These are phyloP conservation scores for Callaeas wilsoni DNA, from an alignment of 2,113 vertebrate genomes.

Conservation along the genomic window DNA sequence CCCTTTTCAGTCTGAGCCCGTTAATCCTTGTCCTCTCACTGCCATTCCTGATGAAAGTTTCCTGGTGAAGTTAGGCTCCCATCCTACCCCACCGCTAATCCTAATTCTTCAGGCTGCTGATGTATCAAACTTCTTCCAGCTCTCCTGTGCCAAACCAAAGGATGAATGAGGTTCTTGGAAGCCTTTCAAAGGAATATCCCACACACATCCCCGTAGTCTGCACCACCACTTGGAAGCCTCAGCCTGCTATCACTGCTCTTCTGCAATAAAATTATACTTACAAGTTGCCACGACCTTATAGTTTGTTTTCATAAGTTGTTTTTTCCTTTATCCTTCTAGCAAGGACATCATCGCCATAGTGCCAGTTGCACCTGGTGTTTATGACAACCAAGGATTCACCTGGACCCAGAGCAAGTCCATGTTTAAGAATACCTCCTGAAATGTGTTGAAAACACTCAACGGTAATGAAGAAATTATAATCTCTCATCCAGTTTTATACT, in stretches of 20 bases:
- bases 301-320: neutral
- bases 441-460: neutral
- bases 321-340: neutral
- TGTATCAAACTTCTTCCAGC: neutral
- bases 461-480: neutral
- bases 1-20: neutral
- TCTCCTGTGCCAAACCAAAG: neutral
- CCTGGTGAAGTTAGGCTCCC: neutral
- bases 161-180: too few species aligned
- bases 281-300: fast-evolving
- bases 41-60: neutral
- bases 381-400: neutral
- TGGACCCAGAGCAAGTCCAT: neutral
- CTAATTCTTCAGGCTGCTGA: too few species aligned
- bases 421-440: neutral
- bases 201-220: too few species aligned
- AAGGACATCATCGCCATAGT: fast-evolving
- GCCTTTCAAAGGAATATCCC: too few species aligned
- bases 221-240: too few species aligned
- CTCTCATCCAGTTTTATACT: neutral
- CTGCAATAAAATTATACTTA: neutral
- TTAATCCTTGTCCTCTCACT: neutral
- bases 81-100: too few species aligned
- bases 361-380: neutral
- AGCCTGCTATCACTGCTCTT: too few species aligned